Conservation (phyloP, 2,113 vertebrate genomes). For the Pelusios castaneus region DNA sequence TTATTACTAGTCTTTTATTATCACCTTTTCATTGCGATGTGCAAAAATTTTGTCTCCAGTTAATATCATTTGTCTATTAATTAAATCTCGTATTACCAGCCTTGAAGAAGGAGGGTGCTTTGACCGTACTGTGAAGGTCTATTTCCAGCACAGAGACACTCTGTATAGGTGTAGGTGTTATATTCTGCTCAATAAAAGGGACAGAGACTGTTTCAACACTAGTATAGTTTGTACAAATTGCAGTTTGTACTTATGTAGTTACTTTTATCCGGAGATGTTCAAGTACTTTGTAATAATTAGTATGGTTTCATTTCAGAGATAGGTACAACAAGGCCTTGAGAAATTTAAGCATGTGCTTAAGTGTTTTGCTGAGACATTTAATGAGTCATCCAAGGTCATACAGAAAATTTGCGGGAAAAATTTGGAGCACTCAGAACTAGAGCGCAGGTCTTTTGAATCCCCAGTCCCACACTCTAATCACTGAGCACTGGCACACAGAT, state of each 20-base stretch:
- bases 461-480: not conserved
- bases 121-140: not conserved
- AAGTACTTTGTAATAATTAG: not conserved
- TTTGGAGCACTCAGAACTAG: not conserved
- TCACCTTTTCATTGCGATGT: not conserved
- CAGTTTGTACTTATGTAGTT: not conserved
- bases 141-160: not conserved
- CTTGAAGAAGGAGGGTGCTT: not conserved
- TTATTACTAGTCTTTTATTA: not conserved
- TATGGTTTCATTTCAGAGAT: not conserved
- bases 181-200: not conserved
- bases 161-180: not conserved
- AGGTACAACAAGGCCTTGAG: not conserved
- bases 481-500: not conserved
- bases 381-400: not conserved
- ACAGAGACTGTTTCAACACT: not conserved
- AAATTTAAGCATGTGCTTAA: not conserved
- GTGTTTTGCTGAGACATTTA: not conserved
- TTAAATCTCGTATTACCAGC: not conserved
- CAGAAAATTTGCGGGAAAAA: not conserved
- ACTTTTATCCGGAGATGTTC: not conserved
- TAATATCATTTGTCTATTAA: not conserved
- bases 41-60: not conserved
- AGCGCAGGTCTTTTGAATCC: not conserved
- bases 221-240: fast-evolving